phyloP scores from a whole-genome alignment of 2,888 invertebrate species.

The Ectobius pallidus region DNA sequence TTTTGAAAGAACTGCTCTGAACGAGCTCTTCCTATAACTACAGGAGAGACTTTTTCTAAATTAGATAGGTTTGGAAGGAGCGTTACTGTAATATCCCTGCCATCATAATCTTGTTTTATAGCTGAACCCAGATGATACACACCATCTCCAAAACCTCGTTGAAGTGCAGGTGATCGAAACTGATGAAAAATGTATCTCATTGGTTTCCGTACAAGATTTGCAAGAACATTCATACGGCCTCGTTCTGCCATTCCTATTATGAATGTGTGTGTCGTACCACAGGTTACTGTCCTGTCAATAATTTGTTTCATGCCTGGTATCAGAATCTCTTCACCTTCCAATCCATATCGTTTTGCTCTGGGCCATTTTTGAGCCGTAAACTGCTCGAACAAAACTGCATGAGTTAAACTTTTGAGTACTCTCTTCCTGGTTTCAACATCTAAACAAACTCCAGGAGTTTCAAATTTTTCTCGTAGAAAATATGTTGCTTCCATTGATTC shows the following conservation, averaged over 20 bases:
- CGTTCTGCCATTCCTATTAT: conserved; percentile 77
- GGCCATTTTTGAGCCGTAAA: conserved; percentile 80
- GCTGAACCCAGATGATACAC: conserved; percentile 93
- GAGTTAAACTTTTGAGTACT: background rate
- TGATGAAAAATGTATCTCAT: conserved; percentile 90
- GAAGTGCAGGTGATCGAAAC: conserved; percentile 83
- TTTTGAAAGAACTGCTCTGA: conserved; percentile 87
- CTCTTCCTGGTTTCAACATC: background rate
- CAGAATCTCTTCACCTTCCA: conserved; percentile 79
- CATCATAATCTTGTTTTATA: conserved; percentile 79
- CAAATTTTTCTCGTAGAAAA: background rate
- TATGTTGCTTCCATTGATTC: conserved; percentile 53
- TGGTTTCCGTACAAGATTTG: conserved; percentile 91
- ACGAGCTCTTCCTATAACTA: conserved; percentile 84
- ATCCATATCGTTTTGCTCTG: conserved; percentile 79
- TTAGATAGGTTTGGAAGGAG: conserved; percentile 96
- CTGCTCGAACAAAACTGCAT: conserved; percentile 62
- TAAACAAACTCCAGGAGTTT: background rate
- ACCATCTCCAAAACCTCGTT: conserved; percentile 84
- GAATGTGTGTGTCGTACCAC: conserved; percentile 60
- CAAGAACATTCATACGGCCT: conserved; percentile 84
- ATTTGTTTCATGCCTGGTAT: conserved; percentile 78
- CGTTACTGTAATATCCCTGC: conserved; percentile 80
- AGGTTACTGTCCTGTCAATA: conserved; percentile 60
- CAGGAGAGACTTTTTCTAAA: conserved; percentile 86